These are phyloP conservation scores for Hemistola chrysoprasaria DNA, from an alignment of 2,888 invertebrate genomes.

Conservation along the genomic window DNA sequence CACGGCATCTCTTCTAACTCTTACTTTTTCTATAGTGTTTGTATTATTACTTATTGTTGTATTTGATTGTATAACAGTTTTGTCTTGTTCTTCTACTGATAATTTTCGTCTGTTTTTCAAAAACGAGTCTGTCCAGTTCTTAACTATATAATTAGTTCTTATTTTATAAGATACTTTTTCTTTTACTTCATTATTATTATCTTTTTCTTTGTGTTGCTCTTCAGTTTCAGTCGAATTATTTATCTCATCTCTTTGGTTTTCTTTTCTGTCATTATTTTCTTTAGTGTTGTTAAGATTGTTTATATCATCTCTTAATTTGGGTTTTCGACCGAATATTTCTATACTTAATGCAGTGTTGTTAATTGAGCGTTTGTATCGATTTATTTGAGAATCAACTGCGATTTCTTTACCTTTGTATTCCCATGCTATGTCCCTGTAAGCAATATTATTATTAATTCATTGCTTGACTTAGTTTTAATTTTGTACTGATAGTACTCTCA, in stretches of 20 bases:
- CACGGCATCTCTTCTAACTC: slow-evolving; percentile 47
- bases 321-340: slow-evolving; percentile 75
- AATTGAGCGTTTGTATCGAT: slow-evolving; percentile 59
- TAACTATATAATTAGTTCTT: too few relatives aligned
- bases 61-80: too few relatives aligned
- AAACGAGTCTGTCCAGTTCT: too few relatives aligned
- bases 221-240: too few relatives aligned
- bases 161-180: too few relatives aligned
- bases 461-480: too few relatives aligned
- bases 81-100: too few relatives aligned
- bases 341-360: slow-evolving; percentile 55
- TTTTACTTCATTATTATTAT: too few relatives aligned
- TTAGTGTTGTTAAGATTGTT: not conserved
- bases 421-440: slow-evolving; percentile 74
- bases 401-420: slow-evolving; percentile 75
- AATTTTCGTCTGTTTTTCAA: too few relatives aligned
- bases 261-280: not conserved
- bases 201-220: not conserved
- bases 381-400: slow-evolving; percentile 51
- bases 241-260: not conserved
- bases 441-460: too few relatives aligned
- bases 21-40: not conserved
- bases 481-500: too few relatives aligned
- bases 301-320: slow-evolving; percentile 64
- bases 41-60: too few relatives aligned